Conservation (phyloP, 2,888 invertebrate species). For the Shargacucullia verbasci region DNA sequence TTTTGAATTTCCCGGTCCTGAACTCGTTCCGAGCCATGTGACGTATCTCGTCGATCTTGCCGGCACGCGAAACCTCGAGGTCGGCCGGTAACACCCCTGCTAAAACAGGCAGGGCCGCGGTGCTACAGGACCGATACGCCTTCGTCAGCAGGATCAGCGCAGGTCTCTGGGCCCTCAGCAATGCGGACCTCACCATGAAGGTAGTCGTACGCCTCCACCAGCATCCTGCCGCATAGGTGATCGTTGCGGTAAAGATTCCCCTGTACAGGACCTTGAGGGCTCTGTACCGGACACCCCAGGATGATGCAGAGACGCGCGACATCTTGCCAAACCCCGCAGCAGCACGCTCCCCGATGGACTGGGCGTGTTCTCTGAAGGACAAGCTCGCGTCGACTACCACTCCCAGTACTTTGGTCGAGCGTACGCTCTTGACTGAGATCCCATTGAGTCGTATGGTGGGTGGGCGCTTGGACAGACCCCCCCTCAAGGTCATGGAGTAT, state of each 20-base stretch:
- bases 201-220: conserved; percentile 5
- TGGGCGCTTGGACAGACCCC: background rate
- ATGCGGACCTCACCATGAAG: conserved; percentile 10
- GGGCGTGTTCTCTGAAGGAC: conserved; percentile 36
- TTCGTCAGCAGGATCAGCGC: too few species aligned
- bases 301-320: conserved; percentile 50
- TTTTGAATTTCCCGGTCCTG: background rate
- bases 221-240: conserved; percentile 17
- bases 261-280: conserved; percentile 4
- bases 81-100: too few species aligned
- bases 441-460: conserved; percentile 3
- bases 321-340: conserved; percentile 46
- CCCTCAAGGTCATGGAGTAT: too few species aligned
- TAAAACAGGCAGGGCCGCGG: too few species aligned
- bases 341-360: conserved; percentile 33
- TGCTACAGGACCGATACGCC: too few species aligned
- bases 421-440: conserved; percentile 8
- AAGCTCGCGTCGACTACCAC: conserved; percentile 44
- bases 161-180: background rate
- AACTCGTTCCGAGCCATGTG: too few species aligned
- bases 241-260: conserved; percentile 12
- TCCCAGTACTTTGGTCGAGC: conserved; percentile 17
- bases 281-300: conserved; percentile 44
- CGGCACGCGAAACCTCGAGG: too few species aligned
- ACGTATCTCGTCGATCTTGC: too few species aligned